A percentile compares a stretch with the other conserved stretches of the same genome.
These are phyloP conservation scores for Brachionus paranguensis DNA, from an alignment of 1,140 invertebrate species.

Conservation along the genomic window DNA sequence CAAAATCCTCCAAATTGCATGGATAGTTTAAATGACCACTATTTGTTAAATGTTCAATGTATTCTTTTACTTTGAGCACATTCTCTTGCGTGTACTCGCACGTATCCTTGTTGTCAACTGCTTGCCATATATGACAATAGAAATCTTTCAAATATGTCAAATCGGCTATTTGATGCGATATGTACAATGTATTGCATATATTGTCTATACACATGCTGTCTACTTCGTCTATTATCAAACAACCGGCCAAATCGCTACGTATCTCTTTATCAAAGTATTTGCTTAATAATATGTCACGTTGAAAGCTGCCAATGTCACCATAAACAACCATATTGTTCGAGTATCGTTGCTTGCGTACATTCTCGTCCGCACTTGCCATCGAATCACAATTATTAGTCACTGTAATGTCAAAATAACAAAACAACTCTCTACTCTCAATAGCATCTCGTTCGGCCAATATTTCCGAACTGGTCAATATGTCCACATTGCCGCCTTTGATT, in stretches of 20 bases:
- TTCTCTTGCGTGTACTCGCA: not conserved
- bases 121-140: not conserved
- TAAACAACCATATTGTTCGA: not conserved
- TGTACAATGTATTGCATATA: not conserved
- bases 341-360: not conserved
- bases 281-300: not conserved
- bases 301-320: not conserved
- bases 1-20: not conserved
- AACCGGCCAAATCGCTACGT: not conserved
- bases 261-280: not conserved
- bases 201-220: slow-evolving; percentile 21
- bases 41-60: not conserved
- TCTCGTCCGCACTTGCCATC: not conserved
- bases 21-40: not conserved
- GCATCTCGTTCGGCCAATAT: not conserved
- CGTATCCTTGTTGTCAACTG: not conserved
- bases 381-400: not conserved
- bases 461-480: slow-evolving; percentile 5
- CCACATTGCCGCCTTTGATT: not conserved
- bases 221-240: slow-evolving; percentile 2
- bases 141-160: not conserved
- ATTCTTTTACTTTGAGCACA: not conserved
- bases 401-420: not conserved
- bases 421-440: not conserved
- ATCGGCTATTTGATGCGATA: not conserved